Percentiles rank a stretch among this genome's conserved stretches.
These are phyloP conservation scores for Lagopus muta DNA, from an alignment of 2,113 vertebrate species.

Conservation along the genomic window DNA sequence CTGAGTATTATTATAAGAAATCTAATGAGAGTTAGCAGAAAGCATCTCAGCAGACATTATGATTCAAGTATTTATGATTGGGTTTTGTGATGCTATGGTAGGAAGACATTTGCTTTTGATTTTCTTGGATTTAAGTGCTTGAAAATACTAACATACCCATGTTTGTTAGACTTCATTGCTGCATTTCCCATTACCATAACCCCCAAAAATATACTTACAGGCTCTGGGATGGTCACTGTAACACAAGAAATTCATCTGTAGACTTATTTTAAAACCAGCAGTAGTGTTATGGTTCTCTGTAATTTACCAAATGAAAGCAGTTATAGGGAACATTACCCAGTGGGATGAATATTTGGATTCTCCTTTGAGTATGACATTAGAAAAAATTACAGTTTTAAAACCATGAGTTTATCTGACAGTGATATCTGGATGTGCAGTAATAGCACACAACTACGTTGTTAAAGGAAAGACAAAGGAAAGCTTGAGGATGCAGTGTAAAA, in stretches of 20 bases:
- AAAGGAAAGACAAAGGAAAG: not conserved
- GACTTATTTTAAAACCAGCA: not conserved
- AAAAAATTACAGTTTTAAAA: not conserved
- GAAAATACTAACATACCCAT: slow-evolving; percentile 36
- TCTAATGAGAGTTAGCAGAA: slow-evolving; percentile 28
- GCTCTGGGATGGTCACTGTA: not conserved
- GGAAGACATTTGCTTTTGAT: slow-evolving; percentile 68
- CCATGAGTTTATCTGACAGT: not conserved
- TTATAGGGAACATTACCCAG: not conserved
- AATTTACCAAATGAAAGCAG: not conserved
- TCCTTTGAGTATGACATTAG: not conserved
- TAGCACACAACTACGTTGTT: not conserved
- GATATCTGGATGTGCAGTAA: not conserved
- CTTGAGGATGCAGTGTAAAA: not conserved
- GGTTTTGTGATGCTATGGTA: slow-evolving; percentile 25
- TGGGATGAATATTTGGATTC: not conserved
- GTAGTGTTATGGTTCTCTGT: not conserved
- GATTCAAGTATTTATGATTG: slow-evolving; percentile 32
- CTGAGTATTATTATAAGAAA: not conserved
- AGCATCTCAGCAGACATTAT: slow-evolving; percentile 22
- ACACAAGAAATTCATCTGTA: not conserved
- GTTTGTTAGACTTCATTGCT: slow-evolving; percentile 28
- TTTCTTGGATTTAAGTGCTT: slow-evolving; percentile 51
- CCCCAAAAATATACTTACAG: not conserved
- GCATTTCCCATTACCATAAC: not conserved